Conservation (phyloP, 2,888 invertebrate genomes). For the Lysandra bellargus region DNA sequence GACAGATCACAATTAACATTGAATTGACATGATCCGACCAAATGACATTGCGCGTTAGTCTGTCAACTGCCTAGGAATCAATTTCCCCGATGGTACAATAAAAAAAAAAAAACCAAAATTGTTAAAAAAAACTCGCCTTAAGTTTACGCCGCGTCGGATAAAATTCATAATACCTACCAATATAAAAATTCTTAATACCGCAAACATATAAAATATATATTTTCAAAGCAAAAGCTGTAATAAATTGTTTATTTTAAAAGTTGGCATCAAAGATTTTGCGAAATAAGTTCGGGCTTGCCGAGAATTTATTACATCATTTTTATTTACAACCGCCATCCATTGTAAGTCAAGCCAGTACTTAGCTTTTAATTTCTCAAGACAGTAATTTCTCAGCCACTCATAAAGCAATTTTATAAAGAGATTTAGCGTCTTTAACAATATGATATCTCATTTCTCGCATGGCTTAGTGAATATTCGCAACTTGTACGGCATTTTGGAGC, state of each 20-base stretch:
- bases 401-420: background rate
- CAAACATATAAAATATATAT: background rate
- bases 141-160: background rate
- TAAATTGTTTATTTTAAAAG: background rate
- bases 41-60: no score
- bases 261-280: background rate
- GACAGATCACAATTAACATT: no score
- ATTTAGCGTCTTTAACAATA: background rate
- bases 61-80: no score
- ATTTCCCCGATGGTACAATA: no score
- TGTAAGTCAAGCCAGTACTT: conserved; percentile 5
- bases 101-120: background rate
- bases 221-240: background rate
- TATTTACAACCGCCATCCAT: background rate
- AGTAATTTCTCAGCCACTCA: background rate
- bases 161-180: background rate
- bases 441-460: background rate
- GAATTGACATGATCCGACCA: no score
- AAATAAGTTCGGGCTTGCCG: background rate
- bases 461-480: background rate
- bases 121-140: no score
- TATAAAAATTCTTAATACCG: background rate
- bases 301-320: conserved; percentile 10
- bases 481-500: background rate
- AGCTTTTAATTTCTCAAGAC: conserved; percentile 9